phyloP scores from a whole-genome alignment of 37 sponge, comb jelly and placozoan genomes.

The Ephydatia muelleri region DNA sequence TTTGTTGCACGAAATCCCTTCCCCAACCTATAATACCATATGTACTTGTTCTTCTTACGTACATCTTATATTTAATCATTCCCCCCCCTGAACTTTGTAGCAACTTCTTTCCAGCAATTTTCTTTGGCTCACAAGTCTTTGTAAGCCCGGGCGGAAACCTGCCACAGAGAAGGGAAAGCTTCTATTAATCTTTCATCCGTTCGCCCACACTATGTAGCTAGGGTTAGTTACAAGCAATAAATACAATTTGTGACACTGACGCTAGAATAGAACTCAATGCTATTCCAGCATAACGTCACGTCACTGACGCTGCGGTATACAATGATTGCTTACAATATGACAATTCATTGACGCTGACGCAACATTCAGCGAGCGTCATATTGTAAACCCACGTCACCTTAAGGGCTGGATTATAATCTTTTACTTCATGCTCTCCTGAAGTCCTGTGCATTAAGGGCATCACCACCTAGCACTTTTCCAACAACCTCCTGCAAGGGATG shows the following conservation, averaged over 20 bases:
- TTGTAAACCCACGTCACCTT: background rate
- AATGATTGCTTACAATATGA: background rate
- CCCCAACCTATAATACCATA: background rate
- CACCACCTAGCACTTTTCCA: too few species aligned
- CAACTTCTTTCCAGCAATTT: slow-evolving; percentile 28
- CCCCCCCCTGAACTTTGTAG: background rate
- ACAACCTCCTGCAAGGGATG: too few species aligned
- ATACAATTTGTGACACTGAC: background rate
- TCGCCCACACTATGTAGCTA: background rate
- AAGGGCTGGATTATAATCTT: too few species aligned
- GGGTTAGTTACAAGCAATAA: background rate
- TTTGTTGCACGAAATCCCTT: too few species aligned
- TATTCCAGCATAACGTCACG: background rate
- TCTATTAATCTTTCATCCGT: slow-evolving; percentile 32
- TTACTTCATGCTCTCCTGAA: too few species aligned
- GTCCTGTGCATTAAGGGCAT: too few species aligned
- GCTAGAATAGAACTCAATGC: slow-evolving; percentile 12
- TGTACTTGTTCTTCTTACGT: background rate
- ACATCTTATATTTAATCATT: background rate
- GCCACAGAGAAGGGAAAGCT: slow-evolving; percentile 39
- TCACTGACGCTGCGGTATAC: background rate
- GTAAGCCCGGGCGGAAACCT: background rate
- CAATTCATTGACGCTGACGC: background rate
- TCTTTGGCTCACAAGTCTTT: slow-evolving; percentile 29
- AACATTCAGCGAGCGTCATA: background rate